Evolutionary conservation across 2,113 vertebrate genomes (phyloP), one percentile per base, ranked within the genome.

Genomic region (Falco punctatus): DNA sequence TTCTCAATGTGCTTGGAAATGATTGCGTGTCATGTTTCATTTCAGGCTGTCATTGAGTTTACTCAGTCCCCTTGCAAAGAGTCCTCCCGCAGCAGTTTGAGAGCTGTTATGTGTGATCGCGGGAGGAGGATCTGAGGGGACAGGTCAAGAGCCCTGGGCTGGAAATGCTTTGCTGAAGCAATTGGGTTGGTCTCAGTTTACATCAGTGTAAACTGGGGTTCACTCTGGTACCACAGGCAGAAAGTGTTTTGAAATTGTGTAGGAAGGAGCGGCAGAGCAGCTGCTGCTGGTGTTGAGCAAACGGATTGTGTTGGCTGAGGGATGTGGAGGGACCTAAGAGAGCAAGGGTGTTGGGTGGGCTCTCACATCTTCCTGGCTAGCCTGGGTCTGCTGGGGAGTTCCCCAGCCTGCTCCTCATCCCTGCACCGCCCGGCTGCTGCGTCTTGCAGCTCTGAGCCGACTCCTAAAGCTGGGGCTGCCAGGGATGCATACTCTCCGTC

Each of bases 1-100:
- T 88, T 46, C 75, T 65, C 52, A 5, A 32, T 10, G 9, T 85
- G 81, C 86, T 66, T 15, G 54, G 83, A 49, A 61, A n/a, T 70
- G 92, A 95, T 73, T 91, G 71, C 5, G 13, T 81, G 81, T 84
- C 86, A 22, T 88, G 93, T 86, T 88, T 86, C 78, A 81, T 90
- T 80, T n/a, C 3, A 4, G 69, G 75, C 80, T 93, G 92, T 88
- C 87, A 64, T 6, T 2, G 40, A 20, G n/a, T 59, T 94, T 65
- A 5, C 61, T 49, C 67, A 8, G 28, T 55, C 49, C 74, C 88
- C 80, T 11, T 72, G 52, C 49, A 30, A 23, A 75, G 62, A 77
- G 70, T 27, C 70, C 26, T 90, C 72, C 55, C n/a, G 80, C 8
- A 4, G 52, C 72, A 48, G 5, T 26, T 30, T 3, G 0, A 5